Conservation (phyloP, 2,888 invertebrate species). For the Himalopsyche kuldschensis region DNA sequence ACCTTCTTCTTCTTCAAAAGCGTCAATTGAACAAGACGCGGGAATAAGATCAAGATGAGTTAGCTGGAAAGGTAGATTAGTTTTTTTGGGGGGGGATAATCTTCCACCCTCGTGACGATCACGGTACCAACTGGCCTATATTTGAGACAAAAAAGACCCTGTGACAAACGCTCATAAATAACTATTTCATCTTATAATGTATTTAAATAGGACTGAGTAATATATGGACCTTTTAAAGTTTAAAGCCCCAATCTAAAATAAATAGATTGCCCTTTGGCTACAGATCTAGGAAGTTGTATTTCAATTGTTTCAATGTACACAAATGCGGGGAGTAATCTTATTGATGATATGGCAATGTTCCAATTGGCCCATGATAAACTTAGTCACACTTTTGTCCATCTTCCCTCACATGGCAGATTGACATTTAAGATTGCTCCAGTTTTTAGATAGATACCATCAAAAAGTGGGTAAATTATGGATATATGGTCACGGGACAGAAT, state of each 20-base stretch:
- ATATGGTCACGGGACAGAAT: no score
- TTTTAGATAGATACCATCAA: background rate
- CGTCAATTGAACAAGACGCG: conserved; percentile 19
- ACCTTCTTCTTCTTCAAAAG: conserved; percentile 34
- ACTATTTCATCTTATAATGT: background rate
- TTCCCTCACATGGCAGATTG: background rate
- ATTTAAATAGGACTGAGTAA: background rate
- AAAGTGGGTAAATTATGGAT: no score
- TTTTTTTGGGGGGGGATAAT: conserved; percentile 46
- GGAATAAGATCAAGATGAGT: conserved; percentile 49
- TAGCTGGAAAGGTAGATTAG: conserved; percentile 34
- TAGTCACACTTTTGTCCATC: background rate
- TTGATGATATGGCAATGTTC: conserved; percentile 11
- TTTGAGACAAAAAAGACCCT: conserved; percentile 46
- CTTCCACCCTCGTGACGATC: conserved; percentile 52
- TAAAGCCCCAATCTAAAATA: conserved; percentile 9
- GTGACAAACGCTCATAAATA: background rate
- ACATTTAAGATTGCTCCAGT: background rate
- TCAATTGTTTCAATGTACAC: background rate
- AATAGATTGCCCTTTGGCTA: conserved; percentile 25
- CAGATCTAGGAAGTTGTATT: conserved; percentile 17
- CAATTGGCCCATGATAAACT: conserved; percentile 17
- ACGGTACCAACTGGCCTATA: conserved; percentile 58
- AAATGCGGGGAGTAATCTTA: background rate
- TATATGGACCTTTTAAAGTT: background rate